Percentiles rank a stretch among this genome's conserved stretches.
Evolutionary conservation across 2,113 vertebrate species (phyloP).

Genomic region (Phylloscopus trochiloides): DNA sequence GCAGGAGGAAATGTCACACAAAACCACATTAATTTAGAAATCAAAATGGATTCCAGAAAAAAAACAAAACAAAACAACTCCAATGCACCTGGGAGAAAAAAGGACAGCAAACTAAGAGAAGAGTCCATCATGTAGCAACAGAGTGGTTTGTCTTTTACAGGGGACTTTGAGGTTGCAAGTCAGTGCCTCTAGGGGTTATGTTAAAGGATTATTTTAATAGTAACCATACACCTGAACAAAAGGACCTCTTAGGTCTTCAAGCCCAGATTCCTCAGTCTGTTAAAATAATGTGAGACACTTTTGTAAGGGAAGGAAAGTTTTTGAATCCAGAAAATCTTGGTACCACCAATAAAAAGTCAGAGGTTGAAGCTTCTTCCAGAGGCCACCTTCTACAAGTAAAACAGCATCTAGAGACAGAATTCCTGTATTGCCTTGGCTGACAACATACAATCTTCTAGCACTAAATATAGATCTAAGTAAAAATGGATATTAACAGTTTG

Average conservation of each 20-base stretch:
- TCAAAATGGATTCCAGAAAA: background rate
- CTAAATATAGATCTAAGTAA: constrained; percentile 48
- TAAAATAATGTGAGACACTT: background rate
- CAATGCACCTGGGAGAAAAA: background rate
- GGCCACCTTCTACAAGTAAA: constrained; percentile 46
- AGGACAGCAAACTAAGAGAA: background rate
- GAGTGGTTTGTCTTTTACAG: background rate
- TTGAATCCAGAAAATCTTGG: background rate
- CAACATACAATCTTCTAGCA: constrained; percentile 6
- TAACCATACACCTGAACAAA: background rate
- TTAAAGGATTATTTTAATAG: background rate
- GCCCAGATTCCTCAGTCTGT: background rate
- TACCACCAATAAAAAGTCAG: background rate
- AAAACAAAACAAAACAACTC: background rate
- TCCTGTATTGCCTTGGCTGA: constrained; percentile 37
- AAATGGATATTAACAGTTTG: constrained; percentile 7
- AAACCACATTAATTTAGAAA: background rate
- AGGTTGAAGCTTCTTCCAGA: constrained; percentile 19
- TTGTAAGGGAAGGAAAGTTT: background rate
- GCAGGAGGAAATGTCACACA: background rate
- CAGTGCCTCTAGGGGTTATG: background rate
- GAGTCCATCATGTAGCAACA: background rate
- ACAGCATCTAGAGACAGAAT: constrained; percentile 49
- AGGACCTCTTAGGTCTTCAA: background rate
- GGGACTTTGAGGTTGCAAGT: background rate